Base-by-base conservation (phyloP, 2,797 vertebrate genomes). In the Tenualosa ilisha region DNA sequence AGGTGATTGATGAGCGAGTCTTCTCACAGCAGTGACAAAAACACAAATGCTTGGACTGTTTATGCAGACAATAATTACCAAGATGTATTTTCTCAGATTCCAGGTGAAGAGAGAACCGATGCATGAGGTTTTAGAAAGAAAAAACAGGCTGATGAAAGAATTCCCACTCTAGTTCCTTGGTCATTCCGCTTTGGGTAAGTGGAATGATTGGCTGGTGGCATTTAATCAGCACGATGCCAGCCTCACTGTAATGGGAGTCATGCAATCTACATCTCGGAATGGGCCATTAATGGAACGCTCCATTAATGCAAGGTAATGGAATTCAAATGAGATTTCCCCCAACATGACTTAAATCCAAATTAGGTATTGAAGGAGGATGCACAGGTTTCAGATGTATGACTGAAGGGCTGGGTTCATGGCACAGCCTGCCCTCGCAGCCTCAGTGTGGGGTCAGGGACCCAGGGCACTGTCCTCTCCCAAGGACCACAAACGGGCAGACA, bases 271-370 rank as follows among this genome's bases (percentile, higher is more conserved):
- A 84, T 86, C 82, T 65, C 65, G 24, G 56, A 84, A 9, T 56
- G n/a, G 49, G 65, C 61, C 59, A 84, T 87, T 84, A 87, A 82
- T 87, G 24, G 7, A 3, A 24, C 56, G 83, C 56, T 81, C 61
- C 81, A 83, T 22, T 82, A 82, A 83, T 53, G 79, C 85, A 87
- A 56, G 72, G 26, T 87, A 84, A 87, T 87, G 61, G 83, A 81
- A 65, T 84, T 83, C 31, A 84, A 88, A 86, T 86, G 51, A 84
- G 72, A 82, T 83, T 82, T 43, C 15, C 72, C 68, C 84, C 82
- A 59, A 83, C 81, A 50, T 84, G 84, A 83, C 56, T 51, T 46
- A 53, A 37, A 72, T 59, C 37, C 43, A 79, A 31, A 82, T 82
- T 37, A 85, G 82, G 79, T 72, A 51, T 51, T 63, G 86, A 43